Conservation (phyloP, 2,888 invertebrate species). For the Meteorus colon region DNA sequence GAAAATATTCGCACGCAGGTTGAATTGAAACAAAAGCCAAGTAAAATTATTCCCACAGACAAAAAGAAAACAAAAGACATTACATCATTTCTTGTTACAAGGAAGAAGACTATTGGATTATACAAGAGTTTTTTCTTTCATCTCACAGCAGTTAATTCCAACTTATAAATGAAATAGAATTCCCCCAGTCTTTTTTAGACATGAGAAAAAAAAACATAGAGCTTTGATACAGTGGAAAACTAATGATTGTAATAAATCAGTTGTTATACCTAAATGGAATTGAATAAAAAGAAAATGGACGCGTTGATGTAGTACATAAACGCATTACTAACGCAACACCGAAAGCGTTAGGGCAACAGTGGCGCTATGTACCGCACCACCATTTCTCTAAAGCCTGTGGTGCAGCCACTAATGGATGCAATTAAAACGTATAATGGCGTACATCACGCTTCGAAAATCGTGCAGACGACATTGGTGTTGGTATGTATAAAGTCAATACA, state of each 20-base stretch:
- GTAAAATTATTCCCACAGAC: not conserved
- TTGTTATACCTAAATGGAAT: not conserved
- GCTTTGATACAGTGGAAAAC: not conserved
- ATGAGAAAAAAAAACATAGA: not conserved
- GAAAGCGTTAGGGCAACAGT: constrained; percentile 21
- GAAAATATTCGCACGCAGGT: not conserved
- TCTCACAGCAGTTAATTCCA: not conserved
- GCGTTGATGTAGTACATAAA: constrained; percentile 25
- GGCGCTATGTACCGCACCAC: constrained; percentile 11
- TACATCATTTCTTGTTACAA: not conserved
- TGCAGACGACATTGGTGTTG: constrained; percentile 3
- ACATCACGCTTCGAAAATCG: constrained; percentile 50
- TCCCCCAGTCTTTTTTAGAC: not conserved
- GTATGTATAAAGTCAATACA: not conserved
- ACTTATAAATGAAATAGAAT: not conserved
- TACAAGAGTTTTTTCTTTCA: not conserved
- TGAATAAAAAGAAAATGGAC: constrained; percentile 5
- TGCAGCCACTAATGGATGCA: constrained; percentile 66
- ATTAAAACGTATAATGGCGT: constrained; percentile 68
- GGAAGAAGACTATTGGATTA: not conserved
- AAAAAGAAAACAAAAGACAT: not conserved
- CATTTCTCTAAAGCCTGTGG: constrained; percentile 23
- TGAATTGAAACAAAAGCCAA: not conserved
- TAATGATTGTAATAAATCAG: not conserved
- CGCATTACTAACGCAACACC: constrained; percentile 14